Evolutionary conservation across 1,140 invertebrate species (phyloP).

Genomic region (Sitobion miscanthi): DNA sequence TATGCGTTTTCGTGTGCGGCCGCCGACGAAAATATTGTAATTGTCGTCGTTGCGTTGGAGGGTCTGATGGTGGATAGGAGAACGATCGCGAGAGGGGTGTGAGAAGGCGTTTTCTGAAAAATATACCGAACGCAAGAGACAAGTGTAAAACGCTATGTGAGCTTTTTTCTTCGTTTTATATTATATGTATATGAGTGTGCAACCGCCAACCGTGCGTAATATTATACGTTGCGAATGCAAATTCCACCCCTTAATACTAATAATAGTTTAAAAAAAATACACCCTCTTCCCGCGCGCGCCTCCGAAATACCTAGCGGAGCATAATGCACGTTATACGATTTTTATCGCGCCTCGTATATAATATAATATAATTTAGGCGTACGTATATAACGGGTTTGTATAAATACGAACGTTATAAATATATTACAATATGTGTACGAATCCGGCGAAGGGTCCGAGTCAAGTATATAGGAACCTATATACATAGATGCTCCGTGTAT

Average conservation of each 20-base stretch:
- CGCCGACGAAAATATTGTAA: conserved; percentile 31
- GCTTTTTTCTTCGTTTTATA: neutral
- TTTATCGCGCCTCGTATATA: neutral
- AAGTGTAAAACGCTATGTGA: conserved; percentile 35
- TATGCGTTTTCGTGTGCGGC: conserved; percentile 17
- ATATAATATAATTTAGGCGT: neutral
- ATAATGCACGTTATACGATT: neutral
- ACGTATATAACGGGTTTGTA: neutral
- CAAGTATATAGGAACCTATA: neutral
- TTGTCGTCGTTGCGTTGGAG: neutral
- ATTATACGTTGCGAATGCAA: neutral
- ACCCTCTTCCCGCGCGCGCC: neutral
- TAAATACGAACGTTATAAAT: neutral
- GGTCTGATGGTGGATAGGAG: neutral
- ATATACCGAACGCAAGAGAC: conserved; percentile 5
- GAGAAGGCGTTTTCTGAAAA: conserved; percentile 9
- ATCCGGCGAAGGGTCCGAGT: neutral
- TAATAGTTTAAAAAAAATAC: neutral
- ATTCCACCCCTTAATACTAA: conserved; percentile 9
- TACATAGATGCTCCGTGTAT: neutral
- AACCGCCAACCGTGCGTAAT: neutral
- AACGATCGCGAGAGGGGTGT: neutral
- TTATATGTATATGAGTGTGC: neutral
- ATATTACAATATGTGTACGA: neutral
- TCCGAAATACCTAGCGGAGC: neutral